Conservation (phyloP, 2,113 vertebrate genomes). For the Sphaerodactylus townsendi region DNA sequence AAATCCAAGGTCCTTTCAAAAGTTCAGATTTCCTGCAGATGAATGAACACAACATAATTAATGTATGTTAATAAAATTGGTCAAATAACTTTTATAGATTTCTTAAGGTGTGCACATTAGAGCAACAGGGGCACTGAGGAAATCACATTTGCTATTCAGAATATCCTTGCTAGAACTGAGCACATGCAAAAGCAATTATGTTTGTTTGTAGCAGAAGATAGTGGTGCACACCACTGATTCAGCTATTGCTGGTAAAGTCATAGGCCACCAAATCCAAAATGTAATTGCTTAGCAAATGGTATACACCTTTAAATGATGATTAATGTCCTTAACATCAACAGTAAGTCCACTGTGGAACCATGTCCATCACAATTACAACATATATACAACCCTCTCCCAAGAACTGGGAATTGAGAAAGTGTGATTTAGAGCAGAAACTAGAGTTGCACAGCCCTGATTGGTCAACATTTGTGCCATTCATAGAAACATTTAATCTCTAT, state of each 20-base stretch:
- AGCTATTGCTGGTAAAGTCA: background rate
- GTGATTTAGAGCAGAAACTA: too few species aligned
- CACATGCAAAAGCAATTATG: background rate
- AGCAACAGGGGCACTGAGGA: background rate
- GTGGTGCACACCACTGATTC: background rate
- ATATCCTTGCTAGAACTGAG: background rate
- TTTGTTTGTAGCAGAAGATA: background rate
- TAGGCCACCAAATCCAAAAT: background rate
- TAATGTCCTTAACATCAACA: too few species aligned
- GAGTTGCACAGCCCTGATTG: too few species aligned
- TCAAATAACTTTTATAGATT: background rate
- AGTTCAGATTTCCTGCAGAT: background rate
- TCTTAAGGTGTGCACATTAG: background rate
- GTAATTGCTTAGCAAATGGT: background rate
- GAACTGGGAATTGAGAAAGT: too few species aligned
- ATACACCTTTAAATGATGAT: background rate
- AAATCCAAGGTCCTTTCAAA: background rate
- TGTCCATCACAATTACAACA: too few species aligned
- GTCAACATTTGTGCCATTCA: too few species aligned
- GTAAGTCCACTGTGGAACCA: too few species aligned
- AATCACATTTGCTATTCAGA: background rate
- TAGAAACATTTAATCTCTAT: too few species aligned
- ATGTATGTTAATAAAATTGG: background rate
- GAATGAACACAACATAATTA: background rate
- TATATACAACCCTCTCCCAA: too few species aligned